A percentile compares a stretch with the other conserved stretches of the same genome.
These are phyloP conservation scores for Antheraea assamensis DNA, from an alignment of 2,888 invertebrate genomes.

Conservation along the genomic window DNA sequence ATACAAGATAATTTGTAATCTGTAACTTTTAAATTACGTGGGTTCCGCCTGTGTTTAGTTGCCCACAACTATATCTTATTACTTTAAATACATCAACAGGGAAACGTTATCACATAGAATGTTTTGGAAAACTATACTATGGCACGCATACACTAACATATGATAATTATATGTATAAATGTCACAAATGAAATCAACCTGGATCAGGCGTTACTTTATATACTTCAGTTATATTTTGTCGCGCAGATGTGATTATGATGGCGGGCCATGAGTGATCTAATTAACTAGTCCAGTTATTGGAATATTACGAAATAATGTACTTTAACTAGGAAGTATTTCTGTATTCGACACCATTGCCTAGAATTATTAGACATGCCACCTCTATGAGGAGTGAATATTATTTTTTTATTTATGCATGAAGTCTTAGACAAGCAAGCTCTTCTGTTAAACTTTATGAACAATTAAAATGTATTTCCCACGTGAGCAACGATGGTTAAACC, in stretches of 20 bases:
- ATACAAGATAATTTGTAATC: too few relatives aligned
- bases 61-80: not conserved
- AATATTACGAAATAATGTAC: not conserved
- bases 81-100: not conserved
- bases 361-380: too few relatives aligned
- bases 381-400: too few relatives aligned
- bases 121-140: constrained; percentile 15
- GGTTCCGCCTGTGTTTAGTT: not conserved
- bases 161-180: constrained; percentile 54
- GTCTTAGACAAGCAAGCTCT: too few relatives aligned
- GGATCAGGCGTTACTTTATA: constrained; percentile 42
- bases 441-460: too few relatives aligned
- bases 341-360: not conserved
- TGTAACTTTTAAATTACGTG: not conserved
- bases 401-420: too few relatives aligned
- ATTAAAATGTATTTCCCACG: too few relatives aligned
- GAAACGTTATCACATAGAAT: not conserved
- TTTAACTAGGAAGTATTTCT: not conserved
- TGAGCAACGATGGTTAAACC: too few relatives aligned
- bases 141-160: constrained; percentile 35
- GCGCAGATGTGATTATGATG: too few relatives aligned
- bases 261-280: too few relatives aligned
- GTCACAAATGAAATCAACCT: constrained; percentile 73
- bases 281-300: not conserved
- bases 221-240: constrained; percentile 24